Conservation (phyloP, 2,888 invertebrate species). For the Dryomyza anilis region DNA sequence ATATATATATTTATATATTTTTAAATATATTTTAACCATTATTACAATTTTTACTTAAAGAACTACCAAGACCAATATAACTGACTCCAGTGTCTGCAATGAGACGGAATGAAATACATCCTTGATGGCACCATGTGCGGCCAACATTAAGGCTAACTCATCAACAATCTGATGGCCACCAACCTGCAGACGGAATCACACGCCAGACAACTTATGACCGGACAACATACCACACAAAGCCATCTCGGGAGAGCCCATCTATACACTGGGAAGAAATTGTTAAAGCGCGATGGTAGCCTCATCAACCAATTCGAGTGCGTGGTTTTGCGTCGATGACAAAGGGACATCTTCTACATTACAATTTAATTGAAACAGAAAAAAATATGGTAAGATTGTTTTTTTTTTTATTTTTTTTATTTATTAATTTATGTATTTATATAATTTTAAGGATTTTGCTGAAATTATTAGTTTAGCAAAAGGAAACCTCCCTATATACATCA, state of each 20-base stretch:
- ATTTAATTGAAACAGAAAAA: too few species aligned
- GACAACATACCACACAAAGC: conserved; percentile 80
- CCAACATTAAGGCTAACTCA: conserved; percentile 91
- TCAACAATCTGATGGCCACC: conserved; percentile 96
- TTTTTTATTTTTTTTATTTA: too few species aligned
- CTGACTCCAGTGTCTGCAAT: conserved; percentile 94
- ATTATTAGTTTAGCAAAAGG: too few species aligned
- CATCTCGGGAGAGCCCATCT: conserved; percentile 82
- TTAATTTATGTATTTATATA: too few species aligned
- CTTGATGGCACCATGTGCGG: conserved; percentile 90
- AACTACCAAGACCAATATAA: conserved; percentile 96
- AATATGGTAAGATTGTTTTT: too few species aligned
- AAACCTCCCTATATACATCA: too few species aligned
- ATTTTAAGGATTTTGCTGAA: too few species aligned
- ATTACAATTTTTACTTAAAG: too few species aligned
- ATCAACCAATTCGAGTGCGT: conserved; percentile 80
- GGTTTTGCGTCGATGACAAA: conserved; percentile 83
- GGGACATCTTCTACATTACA: too few species aligned
- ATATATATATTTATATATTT: too few species aligned
- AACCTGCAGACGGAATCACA: conserved; percentile 84
- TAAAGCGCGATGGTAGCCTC: conserved; percentile 96
- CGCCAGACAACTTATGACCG: conserved; percentile 86
- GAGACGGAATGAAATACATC: conserved; percentile 81
- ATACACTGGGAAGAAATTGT: conserved; percentile 88
- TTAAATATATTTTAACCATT: too few species aligned